A percentile compares a stretch with the other conserved stretches of the same genome.
These are phyloP conservation scores for Fissipunctia ypsillon DNA, from an alignment of 2,888 invertebrate genomes.

Conservation along the genomic window DNA sequence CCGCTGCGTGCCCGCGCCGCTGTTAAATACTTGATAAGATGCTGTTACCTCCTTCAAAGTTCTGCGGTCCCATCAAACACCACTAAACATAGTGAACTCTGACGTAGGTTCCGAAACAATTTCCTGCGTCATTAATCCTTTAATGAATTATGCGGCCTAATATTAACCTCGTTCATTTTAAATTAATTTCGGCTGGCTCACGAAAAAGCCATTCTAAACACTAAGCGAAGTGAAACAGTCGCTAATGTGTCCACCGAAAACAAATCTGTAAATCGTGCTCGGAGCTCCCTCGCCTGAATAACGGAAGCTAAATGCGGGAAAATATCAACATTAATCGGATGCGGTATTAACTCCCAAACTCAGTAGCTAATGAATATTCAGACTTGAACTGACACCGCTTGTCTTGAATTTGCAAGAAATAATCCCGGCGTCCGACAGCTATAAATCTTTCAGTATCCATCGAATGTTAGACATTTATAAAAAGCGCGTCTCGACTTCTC, in stretches of 20 bases:
- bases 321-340: conserved; percentile 77
- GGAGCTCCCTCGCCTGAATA: conserved; percentile 55
- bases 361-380: conserved; percentile 85
- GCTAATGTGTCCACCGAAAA: conserved; percentile 74
- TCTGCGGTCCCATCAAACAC: conserved; percentile 50
- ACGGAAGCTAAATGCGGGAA: conserved; percentile 68
- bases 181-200: conserved; percentile 70
- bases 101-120: conserved; percentile 40
- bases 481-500: conserved; percentile 38
- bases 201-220: conserved; percentile 72
- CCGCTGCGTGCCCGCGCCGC: conserved; percentile 71
- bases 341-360: conserved; percentile 77
- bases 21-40: conserved; percentile 80
- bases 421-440: conserved; percentile 76
- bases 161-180: conserved; percentile 54
- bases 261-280: conserved; percentile 73
- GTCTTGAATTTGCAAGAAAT: conserved; percentile 84
- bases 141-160: conserved; percentile 57
- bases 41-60: conserved; percentile 70
- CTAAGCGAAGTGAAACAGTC: conserved; percentile 68
- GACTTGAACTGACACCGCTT: conserved; percentile 79
- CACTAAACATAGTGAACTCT: conserved; percentile 48
- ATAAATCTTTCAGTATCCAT: conserved; percentile 79
- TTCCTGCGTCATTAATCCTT: conserved; percentile 54
- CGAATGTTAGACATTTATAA: conserved; percentile 51